phyloP scores from a whole-genome alignment of 2,113 vertebrate species.

The Dasyprocta punctata region DNA sequence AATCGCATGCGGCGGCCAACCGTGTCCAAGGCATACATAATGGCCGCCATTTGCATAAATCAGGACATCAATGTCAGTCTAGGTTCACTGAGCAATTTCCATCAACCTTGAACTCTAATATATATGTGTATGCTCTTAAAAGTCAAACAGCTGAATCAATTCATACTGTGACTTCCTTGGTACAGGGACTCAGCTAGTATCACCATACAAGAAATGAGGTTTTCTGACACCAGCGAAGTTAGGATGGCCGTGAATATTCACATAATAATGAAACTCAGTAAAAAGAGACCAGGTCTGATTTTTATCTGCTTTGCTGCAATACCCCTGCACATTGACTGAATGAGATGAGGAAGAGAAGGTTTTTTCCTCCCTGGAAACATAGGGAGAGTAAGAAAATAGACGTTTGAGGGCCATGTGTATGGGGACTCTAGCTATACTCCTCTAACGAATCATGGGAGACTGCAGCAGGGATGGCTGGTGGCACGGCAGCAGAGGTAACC shows the following conservation, averaged over 20 bases:
- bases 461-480: background rate
- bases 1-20: background rate
- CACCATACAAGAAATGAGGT: background rate
- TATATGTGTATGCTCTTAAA: background rate
- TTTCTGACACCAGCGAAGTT: slow-evolving; percentile 1
- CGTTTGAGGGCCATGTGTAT: too few relatives aligned
- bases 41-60: slow-evolving; percentile 50
- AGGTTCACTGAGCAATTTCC: slow-evolving; percentile 58
- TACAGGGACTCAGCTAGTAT: background rate
- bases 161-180: slow-evolving; percentile 6
- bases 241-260: background rate
- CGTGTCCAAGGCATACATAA: background rate
- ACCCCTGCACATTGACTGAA: background rate
- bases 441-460: background rate
- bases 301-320: background rate
- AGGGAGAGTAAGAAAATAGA: background rate
- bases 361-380: background rate
- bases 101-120: slow-evolving; percentile 60
- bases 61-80: slow-evolving; percentile 60
- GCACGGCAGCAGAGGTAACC: background rate
- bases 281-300: background rate
- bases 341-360: background rate
- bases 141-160: slow-evolving; percentile 48
- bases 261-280: background rate
- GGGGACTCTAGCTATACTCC: background rate